Evolutionary conservation across 2,888 invertebrate genomes (phyloP), one percentile per base, ranked within the genome.

Genomic region (Nineta flava): DNA sequence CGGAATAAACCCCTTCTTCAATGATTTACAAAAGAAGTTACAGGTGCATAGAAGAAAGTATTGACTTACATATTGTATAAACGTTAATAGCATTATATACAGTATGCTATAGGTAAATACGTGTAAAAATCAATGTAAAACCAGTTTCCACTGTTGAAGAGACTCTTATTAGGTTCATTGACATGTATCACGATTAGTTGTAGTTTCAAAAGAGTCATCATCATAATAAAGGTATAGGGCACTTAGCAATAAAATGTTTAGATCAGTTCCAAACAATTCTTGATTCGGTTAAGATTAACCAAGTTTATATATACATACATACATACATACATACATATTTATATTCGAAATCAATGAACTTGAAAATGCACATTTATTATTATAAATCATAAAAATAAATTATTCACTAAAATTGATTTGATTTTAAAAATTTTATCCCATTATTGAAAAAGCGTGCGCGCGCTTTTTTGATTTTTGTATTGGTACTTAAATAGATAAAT

Each of bases 1-100:
- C 38, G 38, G 38, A 38, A 13, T 38, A 35, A 35, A 13, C 38
- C 38, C 38, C 38, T 38, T 38, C 38, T 38, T 38, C 38, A 38
- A 38, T 26, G 26, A 26, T 26, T 26, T 26, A 26, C 26, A 26
- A 26, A 26, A 26, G 26, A 26, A 26, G 26, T 26, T 26, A 38
- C 38, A 38, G 38, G 38, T 38, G 38, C 38, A 38, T 38, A 38
- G 38, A 38, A 38, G 38, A 38, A 38, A 38, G 38, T 38, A 38
- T 38, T 38, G 38, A 38, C 38, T 38, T 38, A 38, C 38, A 13
- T 38, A 38, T 38, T 10, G 9, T 32, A 32, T 32, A 32, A 32
- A 7, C 7, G 7, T 32, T 32, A 32, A 32, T 10, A 32, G 10
- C 32, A 32, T 9, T n/a, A n/a, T n/a, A 26, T 26, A 26, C 26